Conservation (phyloP, 2,797 vertebrate genomes). For the Molossus alvarezi region DNA sequence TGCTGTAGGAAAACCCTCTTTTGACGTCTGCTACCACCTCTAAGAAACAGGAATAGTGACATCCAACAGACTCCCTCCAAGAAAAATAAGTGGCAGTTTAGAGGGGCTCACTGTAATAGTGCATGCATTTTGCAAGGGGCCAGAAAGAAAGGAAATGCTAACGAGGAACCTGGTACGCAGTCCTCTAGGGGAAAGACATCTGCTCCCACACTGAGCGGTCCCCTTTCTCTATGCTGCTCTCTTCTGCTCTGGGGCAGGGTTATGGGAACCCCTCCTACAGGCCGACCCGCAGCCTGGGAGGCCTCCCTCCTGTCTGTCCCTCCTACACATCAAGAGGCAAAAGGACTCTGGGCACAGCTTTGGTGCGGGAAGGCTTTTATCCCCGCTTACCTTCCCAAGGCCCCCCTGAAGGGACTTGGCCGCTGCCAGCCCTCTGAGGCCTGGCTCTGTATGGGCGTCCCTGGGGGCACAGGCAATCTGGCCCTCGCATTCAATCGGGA, state of each 20-base stretch:
- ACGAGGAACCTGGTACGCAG: fast-evolving
- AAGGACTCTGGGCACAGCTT: background rate
- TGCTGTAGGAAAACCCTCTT: background rate
- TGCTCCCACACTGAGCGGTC: background rate
- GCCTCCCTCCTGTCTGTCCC: background rate
- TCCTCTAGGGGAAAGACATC: background rate
- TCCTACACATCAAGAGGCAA: background rate
- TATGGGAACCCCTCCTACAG: background rate
- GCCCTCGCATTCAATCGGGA: background rate
- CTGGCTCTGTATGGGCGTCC: background rate
- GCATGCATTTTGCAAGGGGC: background rate
- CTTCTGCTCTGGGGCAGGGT: background rate
- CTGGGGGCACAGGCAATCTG: background rate
- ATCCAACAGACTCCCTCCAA: background rate
- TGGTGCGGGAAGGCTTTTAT: background rate
- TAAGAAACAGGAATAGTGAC: background rate
- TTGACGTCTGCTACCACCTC: background rate
- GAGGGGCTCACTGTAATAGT: background rate
- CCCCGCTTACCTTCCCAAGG: background rate
- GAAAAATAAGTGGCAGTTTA: no score
- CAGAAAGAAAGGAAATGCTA: background rate
- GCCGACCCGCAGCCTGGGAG: background rate
- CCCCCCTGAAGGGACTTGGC: background rate
- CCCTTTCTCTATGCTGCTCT: background rate
- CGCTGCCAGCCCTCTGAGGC: background rate